A percentile compares a stretch with the other conserved stretches of the same genome.
phyloP scores from a whole-genome alignment of 2,113 vertebrate genomes.

The Mellivora capensis region DNA sequence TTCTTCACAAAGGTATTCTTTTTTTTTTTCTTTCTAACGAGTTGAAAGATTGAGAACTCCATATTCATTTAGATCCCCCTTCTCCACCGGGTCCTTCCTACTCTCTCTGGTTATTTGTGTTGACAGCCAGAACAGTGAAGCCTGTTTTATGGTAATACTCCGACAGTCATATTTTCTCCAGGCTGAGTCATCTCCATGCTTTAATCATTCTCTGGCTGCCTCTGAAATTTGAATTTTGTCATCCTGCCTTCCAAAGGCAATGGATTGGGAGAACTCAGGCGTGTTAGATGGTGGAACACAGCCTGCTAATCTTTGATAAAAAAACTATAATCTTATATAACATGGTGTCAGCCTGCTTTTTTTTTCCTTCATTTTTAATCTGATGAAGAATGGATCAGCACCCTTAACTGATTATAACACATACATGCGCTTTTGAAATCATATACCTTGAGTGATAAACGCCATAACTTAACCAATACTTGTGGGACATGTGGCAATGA shows the following conservation, averaged over 20 bases:
- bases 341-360: background rate
- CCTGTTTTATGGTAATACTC: background rate
- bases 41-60: background rate
- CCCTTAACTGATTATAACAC: background rate
- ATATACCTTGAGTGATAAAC: background rate
- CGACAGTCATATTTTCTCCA: background rate
- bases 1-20: background rate
- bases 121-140: background rate
- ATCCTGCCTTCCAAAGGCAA: background rate
- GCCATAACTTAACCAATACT: background rate
- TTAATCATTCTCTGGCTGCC: constrained; percentile 15
- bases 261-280: background rate
- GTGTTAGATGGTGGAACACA: background rate
- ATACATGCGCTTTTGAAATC: background rate
- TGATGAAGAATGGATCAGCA: background rate
- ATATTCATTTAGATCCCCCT: background rate
- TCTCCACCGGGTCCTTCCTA: background rate
- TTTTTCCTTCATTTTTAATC: constrained; percentile 47
- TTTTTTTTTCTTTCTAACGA: background rate
- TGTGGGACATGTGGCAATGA: background rate
- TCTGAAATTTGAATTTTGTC: constrained; percentile 54
- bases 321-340: constrained; percentile 12
- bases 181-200: background rate
- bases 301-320: constrained; percentile 46
- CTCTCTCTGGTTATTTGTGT: background rate